These are phyloP conservation scores for Oryzias melastigma DNA, from an alignment of 2,113 vertebrate species.

Conservation along the genomic window DNA sequence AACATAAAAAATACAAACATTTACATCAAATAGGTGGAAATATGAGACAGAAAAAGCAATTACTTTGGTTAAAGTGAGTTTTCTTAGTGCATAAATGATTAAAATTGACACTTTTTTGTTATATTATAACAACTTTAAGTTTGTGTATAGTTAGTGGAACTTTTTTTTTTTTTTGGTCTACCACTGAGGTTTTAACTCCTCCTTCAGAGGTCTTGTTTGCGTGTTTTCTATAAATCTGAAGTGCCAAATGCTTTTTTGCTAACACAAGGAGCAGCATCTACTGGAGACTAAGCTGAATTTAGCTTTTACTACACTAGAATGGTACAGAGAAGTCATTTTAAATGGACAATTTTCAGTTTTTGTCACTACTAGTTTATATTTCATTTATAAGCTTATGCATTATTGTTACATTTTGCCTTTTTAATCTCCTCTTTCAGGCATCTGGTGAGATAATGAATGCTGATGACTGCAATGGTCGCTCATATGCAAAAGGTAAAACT, in stretches of 20 bases:
- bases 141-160: too few relatives aligned
- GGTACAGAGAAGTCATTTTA: neutral
- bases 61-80: too few relatives aligned
- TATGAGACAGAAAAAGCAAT: too few relatives aligned
- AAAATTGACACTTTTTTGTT: too few relatives aligned
- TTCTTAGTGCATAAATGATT: too few relatives aligned
- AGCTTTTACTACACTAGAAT: constrained; percentile 5
- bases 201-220: constrained; percentile 25
- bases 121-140: too few relatives aligned
- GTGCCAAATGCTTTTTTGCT: constrained; percentile 27
- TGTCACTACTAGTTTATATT: constrained; percentile 10
- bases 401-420: neutral
- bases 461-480: constrained; percentile 91
- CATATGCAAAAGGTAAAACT: constrained; percentile 82
- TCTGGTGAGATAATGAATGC: constrained; percentile 88
- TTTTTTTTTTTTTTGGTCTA: constrained; percentile 1
- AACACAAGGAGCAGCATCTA: constrained; percentile 21
- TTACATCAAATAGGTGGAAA: too few relatives aligned
- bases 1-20: too few relatives aligned
- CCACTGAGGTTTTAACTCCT: constrained; percentile 44
- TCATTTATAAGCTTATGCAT: constrained; percentile 3
- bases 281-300: neutral
- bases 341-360: neutral
- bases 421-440: constrained; percentile 66
- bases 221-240: constrained; percentile 33